A percentile compares a stretch with the other conserved stretches of the same genome.
Evolutionary conservation across 1,140 invertebrate species (phyloP).

Genomic region (Tetramorium simillimum): DNA sequence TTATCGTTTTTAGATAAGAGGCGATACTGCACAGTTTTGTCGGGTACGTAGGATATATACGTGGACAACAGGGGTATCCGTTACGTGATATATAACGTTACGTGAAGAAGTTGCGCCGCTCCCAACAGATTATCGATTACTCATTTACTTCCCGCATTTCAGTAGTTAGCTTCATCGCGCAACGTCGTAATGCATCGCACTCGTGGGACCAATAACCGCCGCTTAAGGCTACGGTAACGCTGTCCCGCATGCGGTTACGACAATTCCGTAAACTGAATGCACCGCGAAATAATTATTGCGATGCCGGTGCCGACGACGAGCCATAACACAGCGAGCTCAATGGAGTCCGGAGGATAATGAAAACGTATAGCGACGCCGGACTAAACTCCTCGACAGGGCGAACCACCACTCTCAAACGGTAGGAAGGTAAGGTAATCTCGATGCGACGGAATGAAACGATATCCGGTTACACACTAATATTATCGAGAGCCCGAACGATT

Average conservation of each 20-base stretch:
- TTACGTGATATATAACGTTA: conserved; percentile 8
- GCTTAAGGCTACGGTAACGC: conserved; percentile 63
- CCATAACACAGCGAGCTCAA: neutral
- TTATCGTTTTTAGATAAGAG: conserved; percentile 16
- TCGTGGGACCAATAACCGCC: conserved; percentile 62
- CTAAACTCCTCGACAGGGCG: conserved; percentile 33
- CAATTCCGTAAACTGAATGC: conserved; percentile 28
- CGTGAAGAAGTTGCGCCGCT: conserved; percentile 64
- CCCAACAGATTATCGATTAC: conserved; percentile 73
- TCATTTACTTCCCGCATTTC: conserved; percentile 65
- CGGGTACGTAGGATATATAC: neutral
- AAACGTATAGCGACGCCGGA: conserved; percentile 17
- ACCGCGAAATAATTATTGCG: conserved; percentile 64
- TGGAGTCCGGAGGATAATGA: conserved; percentile 26
- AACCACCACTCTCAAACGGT: neutral
- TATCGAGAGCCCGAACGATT: conserved; percentile 45
- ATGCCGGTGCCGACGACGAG: conserved; percentile 1
- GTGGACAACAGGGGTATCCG: neutral
- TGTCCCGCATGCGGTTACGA: neutral
- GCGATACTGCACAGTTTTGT: neutral
- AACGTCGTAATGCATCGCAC: conserved; percentile 57
- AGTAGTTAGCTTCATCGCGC: conserved; percentile 63
- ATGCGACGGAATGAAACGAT: conserved; percentile 45
- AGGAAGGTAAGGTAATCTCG: conserved; percentile 32
- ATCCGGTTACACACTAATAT: conserved; percentile 43